Evolutionary conservation across 2,888 invertebrate genomes (phyloP), one percentile per base, ranked within the genome.

Genomic region (Heteromyza rotundicornis): DNA sequence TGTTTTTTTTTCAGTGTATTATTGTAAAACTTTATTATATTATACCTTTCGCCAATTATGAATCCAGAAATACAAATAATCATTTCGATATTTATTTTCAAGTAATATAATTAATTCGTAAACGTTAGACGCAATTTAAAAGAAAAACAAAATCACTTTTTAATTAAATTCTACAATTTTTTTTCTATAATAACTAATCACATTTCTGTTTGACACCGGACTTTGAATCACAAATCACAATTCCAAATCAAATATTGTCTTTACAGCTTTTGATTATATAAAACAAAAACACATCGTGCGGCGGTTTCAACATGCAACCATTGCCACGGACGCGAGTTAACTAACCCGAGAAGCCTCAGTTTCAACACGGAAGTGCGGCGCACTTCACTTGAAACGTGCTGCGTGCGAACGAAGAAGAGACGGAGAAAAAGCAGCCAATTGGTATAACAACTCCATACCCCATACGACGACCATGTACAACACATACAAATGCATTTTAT

Each of bases 51-150:
- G 84, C 85, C 80, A 85, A 84, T 82, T 73, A 84, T 80, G 84
- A 87, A 87, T 81, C 87, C 87, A 59, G 87, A 87, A 77, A 87
- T 86, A 76, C 87, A 87, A 78, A 87, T 87, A 74, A 87, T 85
- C 87, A 87, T 87, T 65, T 74, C 82, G 63, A 54, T 8, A 17
- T 35, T 5, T 36, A 22, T 2, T 49, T 49, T 24, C n/a, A n/a
- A n/a, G n/a, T n/a, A n/a, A n/a, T n/a, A n/a, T n/a, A n/a, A n/a
- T n/a, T n/a, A n/a, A n/a, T n/a, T n/a, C n/a, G n/a, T n/a, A n/a
- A 19, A 56, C 14, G 20, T n/a, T 40, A 40, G 14, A 40, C 32
- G 32, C 5, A n/a, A n/a, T n/a, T n/a, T n/a, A n/a, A n/a, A n/a
- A n/a, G n/a, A n/a, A n/a, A n/a, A n/a, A n/a, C n/a, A n/a, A n/a